A percentile compares a stretch with the other conserved stretches of the same genome.
Conservation (phyloP, 2,888 invertebrate genomes). For the Chironomus riparius region DNA sequence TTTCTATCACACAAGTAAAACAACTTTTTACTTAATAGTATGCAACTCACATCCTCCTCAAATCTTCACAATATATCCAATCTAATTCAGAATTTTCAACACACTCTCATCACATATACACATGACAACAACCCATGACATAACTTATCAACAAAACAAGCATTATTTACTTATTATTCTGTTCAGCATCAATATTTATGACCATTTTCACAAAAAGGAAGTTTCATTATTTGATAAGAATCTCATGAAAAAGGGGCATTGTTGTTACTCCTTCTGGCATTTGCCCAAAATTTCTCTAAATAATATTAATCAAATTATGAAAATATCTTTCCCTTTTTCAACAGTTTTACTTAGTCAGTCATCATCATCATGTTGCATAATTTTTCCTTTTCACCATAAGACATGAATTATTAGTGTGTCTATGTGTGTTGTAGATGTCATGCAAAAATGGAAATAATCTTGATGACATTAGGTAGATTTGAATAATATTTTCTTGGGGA, state of each 20-base stretch:
- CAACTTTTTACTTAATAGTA: too few species aligned
- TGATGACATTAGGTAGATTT: too few species aligned
- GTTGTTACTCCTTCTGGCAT: background rate
- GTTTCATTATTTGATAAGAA: conserved; percentile 23
- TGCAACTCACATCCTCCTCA: too few species aligned
- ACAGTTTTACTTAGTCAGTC: background rate
- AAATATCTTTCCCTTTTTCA: background rate
- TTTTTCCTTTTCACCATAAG: background rate
- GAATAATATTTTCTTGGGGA: too few species aligned
- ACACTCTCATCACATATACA: too few species aligned
- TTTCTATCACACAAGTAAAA: too few species aligned
- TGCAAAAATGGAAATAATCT: too few species aligned
- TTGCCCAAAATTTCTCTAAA: background rate
- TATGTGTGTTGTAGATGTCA: too few species aligned
- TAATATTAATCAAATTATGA: conserved; percentile 16
- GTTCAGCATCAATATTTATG: background rate
- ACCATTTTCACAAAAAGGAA: conserved; percentile 13
- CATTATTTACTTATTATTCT: background rate
- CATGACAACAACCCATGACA: background rate
- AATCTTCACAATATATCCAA: too few species aligned
- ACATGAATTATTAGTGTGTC: too few species aligned
- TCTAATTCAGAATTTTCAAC: too few species aligned
- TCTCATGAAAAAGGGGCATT: background rate
- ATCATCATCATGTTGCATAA: background rate
- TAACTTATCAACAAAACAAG: too few species aligned